Evolutionary conservation across 2,888 invertebrate species (phyloP), one percentile per base, ranked within the genome.

Genomic region (Drosophila recens): DNA sequence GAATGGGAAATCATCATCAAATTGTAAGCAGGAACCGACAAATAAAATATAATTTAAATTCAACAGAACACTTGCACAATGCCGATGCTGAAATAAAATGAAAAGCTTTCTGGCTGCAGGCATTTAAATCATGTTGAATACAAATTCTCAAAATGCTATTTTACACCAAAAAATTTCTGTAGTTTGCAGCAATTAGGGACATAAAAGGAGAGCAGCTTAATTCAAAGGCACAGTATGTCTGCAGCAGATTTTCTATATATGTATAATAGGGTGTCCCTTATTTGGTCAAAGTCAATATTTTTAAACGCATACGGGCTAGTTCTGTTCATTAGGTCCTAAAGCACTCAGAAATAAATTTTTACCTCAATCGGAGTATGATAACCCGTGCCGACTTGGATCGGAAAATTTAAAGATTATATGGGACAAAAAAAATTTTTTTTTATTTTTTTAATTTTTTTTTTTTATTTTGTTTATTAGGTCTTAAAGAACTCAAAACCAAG

Each of bases 141-240:
- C 48, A 63, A 74, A 56, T 70, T 66, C 58, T 69, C 61, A 57
- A 76, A 75, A 49, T 57, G 42, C 8, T 15, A 46, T 54, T 42
- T 36, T 10, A 30, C 52, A 30, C 52, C 38, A 40, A 34, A 58
- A 53, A 45, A 49, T 58, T 20, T 43, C 45, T 33, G 36, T 53
- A 70, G 46, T 36, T 54, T 43, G 38, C 33, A 56, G 67, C 68
- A 68, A 79, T 79, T 78, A 78, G 20, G 17, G 15, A n/a, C 45
- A 79, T 48, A 70, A 76, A 75, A 59, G 36, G 17, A 38, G 23
- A 38, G 13, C 36, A 58, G 30, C 54, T 33, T 15, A 40, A 58
- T 72, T 67, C 49, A 67, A 62, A 62, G 48, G 42, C 36, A 59
- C 38, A n/a, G 34, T 51, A 30, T 51, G 17, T 30, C 9, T 66